Conservation (phyloP, 2,113 vertebrate species). For the Paralichthys olivaceus region DNA sequence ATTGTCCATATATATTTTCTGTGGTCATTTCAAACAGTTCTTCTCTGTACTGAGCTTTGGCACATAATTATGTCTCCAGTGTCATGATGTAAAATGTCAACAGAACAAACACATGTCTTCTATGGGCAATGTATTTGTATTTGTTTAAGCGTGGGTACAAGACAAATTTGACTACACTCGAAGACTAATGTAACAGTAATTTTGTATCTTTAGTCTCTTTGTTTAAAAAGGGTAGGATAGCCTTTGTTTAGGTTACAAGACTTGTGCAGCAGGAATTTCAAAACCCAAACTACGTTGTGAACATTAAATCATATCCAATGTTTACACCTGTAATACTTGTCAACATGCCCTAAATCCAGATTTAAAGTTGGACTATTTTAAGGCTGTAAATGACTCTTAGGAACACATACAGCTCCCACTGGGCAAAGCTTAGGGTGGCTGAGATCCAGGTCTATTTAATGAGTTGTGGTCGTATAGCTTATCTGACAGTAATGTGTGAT, state of each 20-base stretch:
- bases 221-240: not conserved
- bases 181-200: slow-evolving; percentile 10
- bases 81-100: slow-evolving; percentile 42
- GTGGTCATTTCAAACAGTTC: slow-evolving; percentile 2
- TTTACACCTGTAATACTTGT: slow-evolving; percentile 18
- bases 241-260: not conserved
- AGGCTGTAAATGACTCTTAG: slow-evolving; percentile 7
- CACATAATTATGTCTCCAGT: slow-evolving; percentile 40
- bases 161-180: not conserved
- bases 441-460: slow-evolving; percentile 53
- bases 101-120: slow-evolving; percentile 25
- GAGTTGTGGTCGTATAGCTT: slow-evolving; percentile 32
- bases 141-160: slow-evolving; percentile 5
- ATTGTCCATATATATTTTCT: slow-evolving; percentile 15
- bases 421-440: slow-evolving; percentile 19
- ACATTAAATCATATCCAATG: slow-evolving; percentile 1
- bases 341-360: not conserved
- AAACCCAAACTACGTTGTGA: slow-evolving; percentile 4
- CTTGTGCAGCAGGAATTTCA: not conserved
- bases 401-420: slow-evolving; percentile 23
- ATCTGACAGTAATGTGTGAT: slow-evolving; percentile 65
- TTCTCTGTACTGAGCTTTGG: slow-evolving; percentile 32
- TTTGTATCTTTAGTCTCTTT: not conserved
- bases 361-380: slow-evolving; percentile 19
- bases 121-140: slow-evolving; percentile 9